A percentile compares a stretch with the other conserved stretches of the same genome.
phyloP scores from a whole-genome alignment of 2,888 invertebrate species.

The Phorcus lineatus region DNA sequence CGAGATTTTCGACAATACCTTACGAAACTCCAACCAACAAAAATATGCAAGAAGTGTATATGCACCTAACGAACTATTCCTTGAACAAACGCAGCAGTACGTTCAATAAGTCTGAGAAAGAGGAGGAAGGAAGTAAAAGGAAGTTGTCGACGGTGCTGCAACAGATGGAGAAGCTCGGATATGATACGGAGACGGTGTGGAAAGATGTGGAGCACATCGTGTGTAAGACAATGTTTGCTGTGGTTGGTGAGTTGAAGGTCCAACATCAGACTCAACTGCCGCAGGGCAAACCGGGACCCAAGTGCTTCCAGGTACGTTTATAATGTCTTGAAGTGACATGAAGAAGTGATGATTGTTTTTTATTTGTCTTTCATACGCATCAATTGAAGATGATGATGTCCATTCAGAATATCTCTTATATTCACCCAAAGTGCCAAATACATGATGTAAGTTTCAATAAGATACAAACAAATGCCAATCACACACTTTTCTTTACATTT shows the following conservation, averaged over 20 bases:
- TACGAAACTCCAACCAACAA: slow-evolving; percentile 75
- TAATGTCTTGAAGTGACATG: too few relatives aligned
- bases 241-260: slow-evolving; percentile 77
- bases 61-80: slow-evolving; percentile 78
- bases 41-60: slow-evolving; percentile 76
- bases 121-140: slow-evolving; percentile 76
- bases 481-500: too few relatives aligned
- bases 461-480: too few relatives aligned
- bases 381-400: too few relatives aligned
- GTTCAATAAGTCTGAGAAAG: slow-evolving; percentile 74
- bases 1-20: slow-evolving; percentile 77
- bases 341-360: too few relatives aligned
- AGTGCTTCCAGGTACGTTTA: slow-evolving; percentile 77
- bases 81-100: slow-evolving; percentile 76
- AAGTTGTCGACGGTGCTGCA: slow-evolving; percentile 76
- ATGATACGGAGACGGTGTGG: slow-evolving; percentile 75
- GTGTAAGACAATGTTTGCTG: slow-evolving; percentile 77
- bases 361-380: too few relatives aligned
- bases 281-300: slow-evolving; percentile 73
- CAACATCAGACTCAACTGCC: slow-evolving; percentile 69
- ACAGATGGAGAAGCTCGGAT: slow-evolving; percentile 67
- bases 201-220: slow-evolving; percentile 75
- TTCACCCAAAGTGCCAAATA: too few relatives aligned
- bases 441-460: too few relatives aligned
- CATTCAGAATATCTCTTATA: too few relatives aligned